phyloP scores from a whole-genome alignment of 2,113 vertebrate genomes.

The Columba livia region DNA sequence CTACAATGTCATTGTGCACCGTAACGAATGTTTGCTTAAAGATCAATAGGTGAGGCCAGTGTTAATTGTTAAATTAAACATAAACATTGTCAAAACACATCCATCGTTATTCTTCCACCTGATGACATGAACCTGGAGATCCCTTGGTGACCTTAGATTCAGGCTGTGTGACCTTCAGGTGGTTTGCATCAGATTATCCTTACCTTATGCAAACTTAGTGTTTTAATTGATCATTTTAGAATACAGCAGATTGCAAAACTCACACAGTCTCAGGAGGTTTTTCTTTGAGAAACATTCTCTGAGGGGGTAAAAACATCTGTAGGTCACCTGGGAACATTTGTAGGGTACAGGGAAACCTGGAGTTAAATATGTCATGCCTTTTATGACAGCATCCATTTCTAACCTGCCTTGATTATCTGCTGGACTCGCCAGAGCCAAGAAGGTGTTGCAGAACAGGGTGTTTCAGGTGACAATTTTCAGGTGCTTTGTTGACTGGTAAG shows the following conservation, averaged over 20 bases:
- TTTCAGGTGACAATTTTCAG: background rate
- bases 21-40: constrained; percentile 45
- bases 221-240: constrained; percentile 36
- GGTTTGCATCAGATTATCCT: constrained; percentile 41
- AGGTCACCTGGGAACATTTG: background rate
- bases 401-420: background rate
- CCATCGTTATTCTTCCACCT: constrained; percentile 26
- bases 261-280: background rate
- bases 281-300: background rate
- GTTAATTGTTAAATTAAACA: constrained; percentile 63
- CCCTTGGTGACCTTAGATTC: constrained; percentile 41
- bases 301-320: background rate
- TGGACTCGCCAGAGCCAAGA: background rate
- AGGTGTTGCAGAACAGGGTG: background rate
- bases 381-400: background rate
- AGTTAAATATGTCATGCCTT: background rate
- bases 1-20: constrained; percentile 37
- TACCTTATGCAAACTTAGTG: constrained; percentile 48
- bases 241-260: background rate
- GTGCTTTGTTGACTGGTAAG: background rate
- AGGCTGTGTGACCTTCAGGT: constrained; percentile 56
- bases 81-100: constrained; percentile 55
- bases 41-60: constrained; percentile 60
- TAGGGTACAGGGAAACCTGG: background rate
- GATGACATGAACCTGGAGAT: constrained; percentile 45